Conservation (phyloP, 2,888 invertebrate genomes). For the Thymelicus acteon region DNA sequence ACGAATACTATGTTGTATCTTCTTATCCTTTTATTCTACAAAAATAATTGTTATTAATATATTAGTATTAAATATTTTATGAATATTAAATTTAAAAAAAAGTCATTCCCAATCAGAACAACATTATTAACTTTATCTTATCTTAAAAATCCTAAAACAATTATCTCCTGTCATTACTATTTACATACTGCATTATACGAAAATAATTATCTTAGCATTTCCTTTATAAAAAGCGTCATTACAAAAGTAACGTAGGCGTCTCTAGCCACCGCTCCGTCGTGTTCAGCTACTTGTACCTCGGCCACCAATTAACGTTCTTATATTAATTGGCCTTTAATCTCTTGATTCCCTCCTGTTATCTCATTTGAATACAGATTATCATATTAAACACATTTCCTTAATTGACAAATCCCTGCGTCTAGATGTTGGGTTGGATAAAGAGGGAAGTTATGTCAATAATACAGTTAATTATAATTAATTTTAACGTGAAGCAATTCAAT, state of each 20-base stretch:
- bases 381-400: slow-evolving; percentile 37
- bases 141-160: not conserved
- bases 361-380: slow-evolving; percentile 37
- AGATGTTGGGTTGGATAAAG: slow-evolving; percentile 25
- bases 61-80: no score
- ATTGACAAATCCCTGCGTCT: slow-evolving; percentile 33
- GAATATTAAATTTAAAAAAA: no score
- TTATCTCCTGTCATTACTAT: not conserved
- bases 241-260: slow-evolving; percentile 11
- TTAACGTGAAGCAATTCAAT: slow-evolving; percentile 16
- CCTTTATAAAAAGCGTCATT: slow-evolving; percentile 16
- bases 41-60: no score
- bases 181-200: not conserved
- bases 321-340: slow-evolving; percentile 35
- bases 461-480: slow-evolving; percentile 24
- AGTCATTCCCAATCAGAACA: no score
- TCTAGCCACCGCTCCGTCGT: slow-evolving; percentile 6
- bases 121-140: no score
- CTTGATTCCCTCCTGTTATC: slow-evolving; percentile 34
- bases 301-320: slow-evolving; percentile 35
- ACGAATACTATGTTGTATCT: no score
- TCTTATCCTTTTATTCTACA: no score
- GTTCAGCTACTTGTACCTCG: slow-evolving; percentile 21
- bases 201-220: slow-evolving; percentile 7
- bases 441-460: slow-evolving; percentile 10